Conservation (phyloP, 1,140 invertebrate species). For the Theocolax elegans region DNA sequence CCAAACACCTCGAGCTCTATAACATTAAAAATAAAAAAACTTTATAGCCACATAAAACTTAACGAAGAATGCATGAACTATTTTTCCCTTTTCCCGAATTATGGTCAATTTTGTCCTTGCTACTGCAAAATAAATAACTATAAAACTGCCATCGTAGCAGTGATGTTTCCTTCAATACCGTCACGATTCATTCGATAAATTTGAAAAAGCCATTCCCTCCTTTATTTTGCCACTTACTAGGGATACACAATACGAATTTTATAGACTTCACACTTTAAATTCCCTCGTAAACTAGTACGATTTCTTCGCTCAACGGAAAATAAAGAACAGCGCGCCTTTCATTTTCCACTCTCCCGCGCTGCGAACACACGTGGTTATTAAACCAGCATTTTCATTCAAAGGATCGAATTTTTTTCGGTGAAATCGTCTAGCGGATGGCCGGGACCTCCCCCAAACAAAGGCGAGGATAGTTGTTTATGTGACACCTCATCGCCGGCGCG, state of each 20-base stretch:
- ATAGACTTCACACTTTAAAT: constrained; percentile 41
- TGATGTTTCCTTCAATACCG: constrained; percentile 1
- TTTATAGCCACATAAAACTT: constrained; percentile 8
- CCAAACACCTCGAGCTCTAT: no score
- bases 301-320: no score
- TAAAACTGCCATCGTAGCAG: constrained; percentile 8
- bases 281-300: not conserved
- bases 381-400: constrained; percentile 48
- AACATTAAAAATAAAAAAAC: no score
- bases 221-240: constrained; percentile 34
- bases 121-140: constrained; percentile 29
- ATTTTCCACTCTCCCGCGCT: constrained; percentile 25
- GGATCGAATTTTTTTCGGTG: no score
- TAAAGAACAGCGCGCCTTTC: not conserved
- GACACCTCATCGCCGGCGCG: constrained; percentile 54
- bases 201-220: not conserved
- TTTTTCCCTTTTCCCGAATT: constrained; percentile 12
- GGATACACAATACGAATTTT: constrained; percentile 40
- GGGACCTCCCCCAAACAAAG: constrained; percentile 42
- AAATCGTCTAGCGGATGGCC: no score
- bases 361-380: constrained; percentile 52
- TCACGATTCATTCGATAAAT: constrained; percentile 11
- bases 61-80: not conserved
- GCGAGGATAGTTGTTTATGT: constrained; percentile 54
- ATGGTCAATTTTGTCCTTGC: not conserved